Conservation (phyloP, 2,888 invertebrate genomes). For the Caenorhabditis sp. region DNA sequence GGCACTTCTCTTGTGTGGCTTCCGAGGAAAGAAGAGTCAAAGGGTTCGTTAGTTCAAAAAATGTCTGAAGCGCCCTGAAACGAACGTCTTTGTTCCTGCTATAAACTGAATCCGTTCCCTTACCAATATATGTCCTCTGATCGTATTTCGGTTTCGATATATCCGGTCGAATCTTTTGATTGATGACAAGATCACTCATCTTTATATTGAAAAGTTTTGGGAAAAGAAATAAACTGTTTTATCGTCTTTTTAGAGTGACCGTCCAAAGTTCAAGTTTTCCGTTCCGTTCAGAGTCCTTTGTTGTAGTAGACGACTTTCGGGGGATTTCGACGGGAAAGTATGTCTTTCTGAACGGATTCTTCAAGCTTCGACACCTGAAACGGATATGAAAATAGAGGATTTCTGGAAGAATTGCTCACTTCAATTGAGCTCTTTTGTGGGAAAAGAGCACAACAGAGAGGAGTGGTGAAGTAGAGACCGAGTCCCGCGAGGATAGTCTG, state of each 20-base stretch:
- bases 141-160: constrained; percentile 91
- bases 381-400: no score
- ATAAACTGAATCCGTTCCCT: constrained; percentile 54
- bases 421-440: constrained; percentile 85
- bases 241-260: background rate
- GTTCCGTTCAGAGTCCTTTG: constrained; percentile 86
- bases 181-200: constrained; percentile 58
- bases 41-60: constrained; percentile 94
- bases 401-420: no score
- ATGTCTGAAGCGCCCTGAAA: no score
- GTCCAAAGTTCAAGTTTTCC: background rate
- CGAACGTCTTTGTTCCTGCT: no score
- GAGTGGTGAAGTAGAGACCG: constrained; percentile 91
- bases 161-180: constrained; percentile 80
- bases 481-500: constrained; percentile 69
- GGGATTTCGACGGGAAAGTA: constrained; percentile 83
- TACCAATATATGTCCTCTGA: constrained; percentile 84
- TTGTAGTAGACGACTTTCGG: constrained; percentile 87
- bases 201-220: background rate
- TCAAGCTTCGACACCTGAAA: constrained; percentile 84
- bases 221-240: background rate
- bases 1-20: constrained; percentile 86
- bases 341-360: constrained; percentile 84
- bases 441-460: constrained; percentile 94
- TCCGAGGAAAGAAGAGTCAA: constrained; percentile 87